Evolutionary conservation across 2,797 vertebrate species (phyloP).

Genomic region (Choloepus didactylus): DNA sequence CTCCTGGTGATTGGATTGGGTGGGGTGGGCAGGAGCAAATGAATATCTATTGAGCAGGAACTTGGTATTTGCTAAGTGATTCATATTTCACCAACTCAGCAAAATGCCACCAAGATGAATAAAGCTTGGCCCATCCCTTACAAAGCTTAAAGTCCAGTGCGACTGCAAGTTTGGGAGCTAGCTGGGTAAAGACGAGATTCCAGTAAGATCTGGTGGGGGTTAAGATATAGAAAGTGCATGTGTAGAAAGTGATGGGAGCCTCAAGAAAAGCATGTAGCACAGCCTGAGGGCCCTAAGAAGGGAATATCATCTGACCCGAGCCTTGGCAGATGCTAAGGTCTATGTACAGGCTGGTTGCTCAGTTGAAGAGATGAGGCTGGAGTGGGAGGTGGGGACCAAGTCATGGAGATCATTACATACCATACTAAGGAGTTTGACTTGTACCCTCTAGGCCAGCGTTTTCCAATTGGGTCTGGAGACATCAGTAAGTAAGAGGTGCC

Average conservation of each 20-base stretch:
- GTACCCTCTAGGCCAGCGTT: not conserved
- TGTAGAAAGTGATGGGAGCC: not conserved
- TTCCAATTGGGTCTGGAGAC: not conserved
- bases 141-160: not conserved
- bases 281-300: not conserved
- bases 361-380: not conserved
- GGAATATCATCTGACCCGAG: not conserved
- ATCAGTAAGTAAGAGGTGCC: too few species aligned
- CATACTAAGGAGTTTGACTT: not conserved
- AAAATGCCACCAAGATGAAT: not conserved
- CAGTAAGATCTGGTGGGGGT: not conserved
- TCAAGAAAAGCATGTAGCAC: not conserved
- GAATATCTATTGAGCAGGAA: not conserved
- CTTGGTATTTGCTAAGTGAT: constrained; percentile 28
- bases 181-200: not conserved
- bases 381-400: not conserved
- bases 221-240: not conserved
- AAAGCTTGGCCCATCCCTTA: not conserved
- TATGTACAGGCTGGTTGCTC: too few species aligned
- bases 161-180: not conserved
- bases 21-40: not conserved
- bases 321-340: not conserved
- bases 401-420: not conserved
- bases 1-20: too few species aligned
- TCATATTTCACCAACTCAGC: not conserved